Evolutionary conservation across 2,113 vertebrate species (phyloP).

Genomic region (cat (Felis catus)): DNA sequence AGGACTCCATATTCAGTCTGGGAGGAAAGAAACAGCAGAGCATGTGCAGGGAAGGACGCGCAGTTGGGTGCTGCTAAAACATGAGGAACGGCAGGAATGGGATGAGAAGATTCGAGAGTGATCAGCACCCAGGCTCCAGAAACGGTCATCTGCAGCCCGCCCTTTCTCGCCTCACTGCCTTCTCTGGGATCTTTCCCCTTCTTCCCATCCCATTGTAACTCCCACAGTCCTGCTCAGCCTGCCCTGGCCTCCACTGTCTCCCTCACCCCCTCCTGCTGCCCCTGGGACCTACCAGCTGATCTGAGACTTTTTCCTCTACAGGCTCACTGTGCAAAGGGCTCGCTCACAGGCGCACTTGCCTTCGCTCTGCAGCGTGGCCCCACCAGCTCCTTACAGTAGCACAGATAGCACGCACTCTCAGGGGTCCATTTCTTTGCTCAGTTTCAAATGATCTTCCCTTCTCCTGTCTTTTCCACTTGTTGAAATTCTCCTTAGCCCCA

Average conservation of each 20-base stretch:
- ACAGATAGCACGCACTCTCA: neutral
- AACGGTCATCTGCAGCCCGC: neutral
- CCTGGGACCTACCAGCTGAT: neutral
- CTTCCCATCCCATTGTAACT: neutral
- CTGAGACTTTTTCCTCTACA: neutral
- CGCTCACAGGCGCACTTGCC: too few relatives aligned
- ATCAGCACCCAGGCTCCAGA: neutral
- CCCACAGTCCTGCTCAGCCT: too few relatives aligned
- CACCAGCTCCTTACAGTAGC: neutral
- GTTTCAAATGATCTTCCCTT: neutral
- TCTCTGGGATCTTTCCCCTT: neutral
- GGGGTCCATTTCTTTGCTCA: neutral
- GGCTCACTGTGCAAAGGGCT: neutral
- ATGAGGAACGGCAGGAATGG: neutral
- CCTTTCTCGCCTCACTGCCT: neutral
- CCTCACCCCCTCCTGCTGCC: neutral
- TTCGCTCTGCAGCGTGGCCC: neutral
- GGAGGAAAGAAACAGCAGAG: neutral
- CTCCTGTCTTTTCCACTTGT: neutral
- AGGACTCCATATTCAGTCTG: neutral
- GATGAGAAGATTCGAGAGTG: neutral
- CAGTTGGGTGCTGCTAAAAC: neutral
- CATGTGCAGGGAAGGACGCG: rapidly evolving
- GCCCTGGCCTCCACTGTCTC: neutral
- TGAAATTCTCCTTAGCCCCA: neutral